Conservation (phyloP, 2,797 vertebrate genomes). For the Sebastes nivosus region DNA sequence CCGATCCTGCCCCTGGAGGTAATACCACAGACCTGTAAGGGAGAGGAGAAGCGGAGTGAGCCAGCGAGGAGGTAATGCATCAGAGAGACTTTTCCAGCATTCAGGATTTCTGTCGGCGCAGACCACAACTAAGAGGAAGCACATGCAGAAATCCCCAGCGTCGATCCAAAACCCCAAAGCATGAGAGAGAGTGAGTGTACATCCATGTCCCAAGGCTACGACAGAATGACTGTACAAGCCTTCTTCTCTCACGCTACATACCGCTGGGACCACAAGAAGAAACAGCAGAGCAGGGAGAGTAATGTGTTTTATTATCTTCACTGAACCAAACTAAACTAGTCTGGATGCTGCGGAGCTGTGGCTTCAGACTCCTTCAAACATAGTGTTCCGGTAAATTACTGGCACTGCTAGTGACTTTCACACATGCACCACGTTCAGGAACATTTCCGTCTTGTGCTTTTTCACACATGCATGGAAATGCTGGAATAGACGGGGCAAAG, state of each 20-base stretch:
- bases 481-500: neutral
- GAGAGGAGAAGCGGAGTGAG: slow-evolving; percentile 27
- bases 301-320: slow-evolving; percentile 20
- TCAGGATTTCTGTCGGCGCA: slow-evolving; percentile 34
- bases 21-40: slow-evolving; percentile 94
- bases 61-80: slow-evolving; percentile 33
- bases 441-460: too few relatives aligned
- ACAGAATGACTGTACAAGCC: slow-evolving; percentile 54
- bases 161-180: slow-evolving; percentile 67
- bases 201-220: slow-evolving; percentile 65
- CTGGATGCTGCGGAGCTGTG: neutral
- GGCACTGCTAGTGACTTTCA: neutral
- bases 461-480: too few relatives aligned
- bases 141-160: slow-evolving; percentile 73
- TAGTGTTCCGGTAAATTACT: neutral
- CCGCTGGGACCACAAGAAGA: slow-evolving; percentile 49
- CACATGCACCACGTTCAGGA: neutral
- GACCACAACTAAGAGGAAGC: slow-evolving; percentile 74
- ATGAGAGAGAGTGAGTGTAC: slow-evolving; percentile 64
- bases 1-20: slow-evolving; percentile 88
- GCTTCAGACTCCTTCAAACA: neutral
- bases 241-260: slow-evolving; percentile 64
- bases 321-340: slow-evolving; percentile 10
- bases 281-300: slow-evolving; percentile 22
- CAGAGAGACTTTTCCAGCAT: slow-evolving; percentile 40